Base-by-base conservation (phyloP, 2,113 vertebrate species). In the Malurus alboscapulatus region DNA sequence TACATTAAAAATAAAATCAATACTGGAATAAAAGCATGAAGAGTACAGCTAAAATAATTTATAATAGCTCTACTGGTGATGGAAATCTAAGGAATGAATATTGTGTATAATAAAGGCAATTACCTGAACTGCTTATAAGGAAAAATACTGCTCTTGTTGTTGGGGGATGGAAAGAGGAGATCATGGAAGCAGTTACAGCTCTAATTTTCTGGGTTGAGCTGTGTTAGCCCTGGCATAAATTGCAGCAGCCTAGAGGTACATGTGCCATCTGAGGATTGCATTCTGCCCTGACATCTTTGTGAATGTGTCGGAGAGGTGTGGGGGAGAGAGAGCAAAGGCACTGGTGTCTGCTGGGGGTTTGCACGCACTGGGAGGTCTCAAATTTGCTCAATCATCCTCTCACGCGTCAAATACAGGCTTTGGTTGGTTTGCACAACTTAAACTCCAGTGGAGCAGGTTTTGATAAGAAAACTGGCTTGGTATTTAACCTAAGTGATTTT, bases 1-100 rank as follows among this genome's bases (percentile, higher is more conserved):
- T 96, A 91, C 87, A 94, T 96, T 94, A 94, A 92, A 96, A 94
- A 92, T 91, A 94, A 94, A 94, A 94, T 95, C 94, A 91, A 84
- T 95, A 94, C 71, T 25, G 36, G 82, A 87, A 88, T 93, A 93
- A 96, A 94, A 91, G 90, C 91, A 77, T 88, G 87, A 95, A 77
- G 59, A 90, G 59, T 67, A 79, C 61, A 84, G 90, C 94, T 94
- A 77, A 94, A 92, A 92, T 92, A 95, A 96, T 96, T 95, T 94
- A 93, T 88, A 94, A 53, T 65, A 61, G 85, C 63, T 90, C 51
- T 93, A 50, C 90, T 94, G 75, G 63, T 94, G 94, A 91, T 96
- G 72, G 80, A 94, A 94, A 96, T 96, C 87, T 93, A 92, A 91
- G 89, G 78, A 88, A 91, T 88, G 82, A 91, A 89, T 93, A 76